Evolutionary conservation across 2,888 invertebrate genomes (phyloP).

Genomic region (Phragmatobia fuliginosa): DNA sequence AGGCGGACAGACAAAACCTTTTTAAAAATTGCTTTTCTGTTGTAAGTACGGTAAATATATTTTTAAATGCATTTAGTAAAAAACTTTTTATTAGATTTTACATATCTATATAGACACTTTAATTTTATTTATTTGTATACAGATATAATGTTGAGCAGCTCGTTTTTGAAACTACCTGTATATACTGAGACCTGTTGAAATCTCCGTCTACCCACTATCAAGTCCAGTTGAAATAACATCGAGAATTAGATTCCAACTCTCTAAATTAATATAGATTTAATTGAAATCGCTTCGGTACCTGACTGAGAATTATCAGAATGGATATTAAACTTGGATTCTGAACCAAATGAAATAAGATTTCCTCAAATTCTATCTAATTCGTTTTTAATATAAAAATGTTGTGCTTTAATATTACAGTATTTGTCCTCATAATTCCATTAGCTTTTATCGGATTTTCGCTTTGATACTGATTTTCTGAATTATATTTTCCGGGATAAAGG

Average conservation of each 20-base stretch:
- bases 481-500: background rate
- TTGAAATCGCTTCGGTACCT: slow-evolving; percentile 14
- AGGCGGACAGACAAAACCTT: no score
- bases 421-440: background rate
- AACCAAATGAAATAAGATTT: slow-evolving; percentile 1
- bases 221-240: slow-evolving; percentile 10
- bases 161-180: slow-evolving; percentile 3
- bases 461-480: background rate
- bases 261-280: slow-evolving; percentile 26
- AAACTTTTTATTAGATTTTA: no score
- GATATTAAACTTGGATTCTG: slow-evolving; percentile 4
- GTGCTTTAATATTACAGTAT: background rate
- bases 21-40: no score
- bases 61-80: no score
- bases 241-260: slow-evolving; percentile 11
- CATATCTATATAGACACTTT: no score
- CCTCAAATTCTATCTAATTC: background rate
- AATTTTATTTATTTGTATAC: no score
- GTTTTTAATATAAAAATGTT: background rate
- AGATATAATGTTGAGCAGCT: no score
- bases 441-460: background rate
- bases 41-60: no score
- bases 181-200: slow-evolving; percentile 13
- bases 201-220: background rate
- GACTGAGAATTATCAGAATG: slow-evolving; percentile 5